Evolutionary conservation across 1,140 invertebrate species (phyloP), one percentile per base, ranked within the genome.

Genomic region (Megalopta genalis): DNA sequence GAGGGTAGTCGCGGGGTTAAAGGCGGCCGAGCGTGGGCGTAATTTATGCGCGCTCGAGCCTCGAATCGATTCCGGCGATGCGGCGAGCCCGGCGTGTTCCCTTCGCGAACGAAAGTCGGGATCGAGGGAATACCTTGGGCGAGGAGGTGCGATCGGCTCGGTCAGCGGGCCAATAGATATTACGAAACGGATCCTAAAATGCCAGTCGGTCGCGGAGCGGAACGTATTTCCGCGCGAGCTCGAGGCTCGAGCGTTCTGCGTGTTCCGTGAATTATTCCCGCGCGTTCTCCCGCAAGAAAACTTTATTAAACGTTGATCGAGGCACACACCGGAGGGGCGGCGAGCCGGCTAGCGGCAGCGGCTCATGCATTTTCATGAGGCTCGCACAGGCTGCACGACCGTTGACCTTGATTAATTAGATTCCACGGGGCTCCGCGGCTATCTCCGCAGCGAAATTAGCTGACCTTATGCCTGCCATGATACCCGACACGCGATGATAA

Each of bases 361-460:
- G n/a, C 60, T 74, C 62, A 27, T 65, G 62, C 62, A 74, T 74
- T 74, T 74, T 74, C 32, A 74, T 74, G 60, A 64, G 39, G 39
- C 9, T 21, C 39, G 21, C 2, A 64, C n/a, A 37, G 60, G 60
- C 14, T 63, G 23, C 60, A 37, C 27, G 71, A 65, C 64, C 71
- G 27, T 39, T 23, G 18, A n/a, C 62, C 72, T 74, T 23, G 46
- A 57, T 74, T 66, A 66, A 74, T 54, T 74, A 65, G n/a, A 9
- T 54, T 65, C n/a, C 69, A n/a, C 0, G 60, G 49, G 49, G 32
- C 32, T 32, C 42, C 1, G 12, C 9, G 32, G n/a, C n/a, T 57
- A 23, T 39, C 27, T 54, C 16, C 21, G 3, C 1, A 23, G 49
- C 4, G 62, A 64, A 64, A 74, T 74, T 39, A 74, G 27, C 16